These are phyloP conservation scores for Origma solitaria DNA, from an alignment of 2,113 vertebrate genomes.

Conservation along the genomic window DNA sequence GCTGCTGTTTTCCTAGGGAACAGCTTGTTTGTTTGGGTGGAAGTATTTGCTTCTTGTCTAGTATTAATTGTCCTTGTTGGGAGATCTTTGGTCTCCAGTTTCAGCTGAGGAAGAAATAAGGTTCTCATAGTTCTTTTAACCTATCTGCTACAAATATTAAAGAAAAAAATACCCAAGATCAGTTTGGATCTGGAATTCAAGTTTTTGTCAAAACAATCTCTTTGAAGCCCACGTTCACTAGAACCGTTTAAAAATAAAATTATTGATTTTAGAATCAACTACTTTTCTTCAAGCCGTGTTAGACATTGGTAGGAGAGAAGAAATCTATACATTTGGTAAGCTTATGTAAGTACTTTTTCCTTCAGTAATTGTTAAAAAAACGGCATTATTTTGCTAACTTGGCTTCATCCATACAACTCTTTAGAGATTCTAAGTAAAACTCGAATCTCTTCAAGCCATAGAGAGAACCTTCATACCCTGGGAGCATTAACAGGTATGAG, in stretches of 20 bases:
- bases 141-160: neutral
- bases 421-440: neutral
- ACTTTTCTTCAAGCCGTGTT: neutral
- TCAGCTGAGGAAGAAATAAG: neutral
- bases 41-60: neutral
- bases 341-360: neutral
- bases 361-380: neutral
- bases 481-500: neutral
- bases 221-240: neutral
- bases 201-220: neutral
- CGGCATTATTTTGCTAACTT: neutral
- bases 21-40: neutral
- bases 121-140: neutral
- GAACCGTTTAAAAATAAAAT: neutral
- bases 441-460: neutral
- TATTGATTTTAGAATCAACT: neutral
- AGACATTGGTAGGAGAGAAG: neutral
- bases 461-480: neutral
- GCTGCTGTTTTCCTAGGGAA: neutral
- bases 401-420: neutral
- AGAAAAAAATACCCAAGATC: neutral
- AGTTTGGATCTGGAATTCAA: neutral
- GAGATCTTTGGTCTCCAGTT: neutral
- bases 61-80: neutral
- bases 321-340: neutral